A percentile compares a stretch with the other conserved stretches of the same genome.
These are phyloP conservation scores for Diplosoma virens DNA, from an alignment of 23 tunicate species.

Conservation along the genomic window DNA sequence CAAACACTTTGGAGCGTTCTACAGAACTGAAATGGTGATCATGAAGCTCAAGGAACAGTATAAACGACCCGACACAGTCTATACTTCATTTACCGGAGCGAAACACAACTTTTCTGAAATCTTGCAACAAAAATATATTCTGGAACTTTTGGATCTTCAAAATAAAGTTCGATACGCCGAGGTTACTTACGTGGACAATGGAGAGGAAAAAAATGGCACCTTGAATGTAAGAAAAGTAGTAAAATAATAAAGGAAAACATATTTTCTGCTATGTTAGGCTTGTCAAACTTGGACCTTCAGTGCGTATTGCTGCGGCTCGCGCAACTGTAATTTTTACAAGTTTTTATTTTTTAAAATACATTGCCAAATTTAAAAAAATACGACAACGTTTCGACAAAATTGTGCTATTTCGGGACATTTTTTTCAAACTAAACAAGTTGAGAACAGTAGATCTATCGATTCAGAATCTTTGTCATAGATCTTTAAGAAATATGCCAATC, in stretches of 20 bases:
- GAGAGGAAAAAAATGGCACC: conserved; percentile 28
- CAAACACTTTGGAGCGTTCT: conserved; percentile 80
- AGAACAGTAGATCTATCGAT: too few species aligned
- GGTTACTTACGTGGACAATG: conserved; percentile 42
- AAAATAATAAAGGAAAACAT: not conserved
- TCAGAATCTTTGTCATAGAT: too few species aligned
- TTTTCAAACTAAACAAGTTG: too few species aligned
- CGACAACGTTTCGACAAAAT: too few species aligned
- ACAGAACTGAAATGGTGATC: conserved; percentile 82
- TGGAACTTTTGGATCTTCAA: conserved; percentile 64
- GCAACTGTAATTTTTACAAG: too few species aligned
- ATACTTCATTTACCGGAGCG: conserved; percentile 47
- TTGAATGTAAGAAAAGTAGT: conserved; percentile 34
- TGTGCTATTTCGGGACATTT: too few species aligned
- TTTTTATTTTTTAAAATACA: not conserved
- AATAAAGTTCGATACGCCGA: conserved; percentile 52
- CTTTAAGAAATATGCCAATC: too few species aligned
- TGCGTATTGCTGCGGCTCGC: too few species aligned
- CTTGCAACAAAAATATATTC: conserved; percentile 42
- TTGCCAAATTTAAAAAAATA: too few species aligned
- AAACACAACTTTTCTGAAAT: conserved; percentile 69
- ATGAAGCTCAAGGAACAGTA: conserved; percentile 63
- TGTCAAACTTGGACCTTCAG: too few species aligned
- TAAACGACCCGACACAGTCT: conserved; percentile 9
- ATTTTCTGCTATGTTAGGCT: not conserved